Evolutionary conservation across 92 coral and sea anemone genomes (phyloP), one percentile per base, ranked within the genome.

Genomic region (Porites evermanni): DNA sequence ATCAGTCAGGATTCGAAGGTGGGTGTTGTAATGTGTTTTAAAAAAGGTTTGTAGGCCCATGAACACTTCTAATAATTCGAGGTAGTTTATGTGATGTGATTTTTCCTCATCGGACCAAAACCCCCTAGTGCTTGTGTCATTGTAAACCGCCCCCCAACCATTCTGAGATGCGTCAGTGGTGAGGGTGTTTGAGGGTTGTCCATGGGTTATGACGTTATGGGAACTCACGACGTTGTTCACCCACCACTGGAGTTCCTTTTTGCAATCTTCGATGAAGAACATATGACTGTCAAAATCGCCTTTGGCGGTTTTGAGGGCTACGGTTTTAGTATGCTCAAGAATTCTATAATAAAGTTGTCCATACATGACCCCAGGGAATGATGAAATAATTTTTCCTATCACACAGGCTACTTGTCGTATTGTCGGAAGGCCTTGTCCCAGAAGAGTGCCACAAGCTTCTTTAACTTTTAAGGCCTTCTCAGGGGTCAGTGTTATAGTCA

Each of bases 161-260:
- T 66, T 0, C 18, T 66, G 32, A 66, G 71, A 66, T 66, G 71
- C 71, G 24, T 66, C 71, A 29, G 71, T 66, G 71, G 71, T 66
- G 71, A 66, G 71, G 71, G 29, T 66, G 12, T 66, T 66, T 24
- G 71, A 66, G 71, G 71, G 32, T 20, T 66, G 21, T 66, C 10
- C 71, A 24, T 66, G 71, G 71, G 71, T 19, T 64, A 38, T 38
- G 47, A 66, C 71, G 24, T 66, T 66, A 66, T 16, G 71, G 71
- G 71, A 54, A 54, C 47, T 38, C 47, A 0, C 47, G 47, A 38
- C 0, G 47, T 38, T 38, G 47, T 32, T 29, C 78, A 74, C 78
- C 64, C 78, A 74, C 78, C 78, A 74, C 78, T 74, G 78, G 60
- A 47, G 60, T 74, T 74, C 78, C 63, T 74, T 44, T 74, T 23